Conservation (phyloP, 2,888 invertebrate species). For the Globia sparganii region DNA sequence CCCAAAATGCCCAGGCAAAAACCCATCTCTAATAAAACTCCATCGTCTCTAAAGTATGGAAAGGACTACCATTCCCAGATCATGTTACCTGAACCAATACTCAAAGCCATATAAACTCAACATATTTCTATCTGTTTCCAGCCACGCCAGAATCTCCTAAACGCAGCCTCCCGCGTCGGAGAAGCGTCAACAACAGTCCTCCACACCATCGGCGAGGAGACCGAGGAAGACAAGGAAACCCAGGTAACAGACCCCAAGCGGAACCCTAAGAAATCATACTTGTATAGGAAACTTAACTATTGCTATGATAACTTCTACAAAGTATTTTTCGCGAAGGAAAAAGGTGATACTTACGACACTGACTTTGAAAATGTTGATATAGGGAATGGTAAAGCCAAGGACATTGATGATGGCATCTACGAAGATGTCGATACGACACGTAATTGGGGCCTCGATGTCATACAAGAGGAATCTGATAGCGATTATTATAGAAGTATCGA, state of each 20-base stretch:
- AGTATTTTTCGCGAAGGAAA: conserved; percentile 83
- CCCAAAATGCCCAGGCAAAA: too few relatives aligned
- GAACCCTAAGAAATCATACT: conserved; percentile 79
- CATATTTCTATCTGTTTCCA: conserved; percentile 76
- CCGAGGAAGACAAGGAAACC: conserved; percentile 95
- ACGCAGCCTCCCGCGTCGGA: conserved; percentile 98
- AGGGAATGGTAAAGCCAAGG: conserved; percentile 41
- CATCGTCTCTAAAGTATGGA: neutral
- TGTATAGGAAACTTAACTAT: conserved; percentile 87
- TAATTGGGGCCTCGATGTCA: conserved; percentile 84
- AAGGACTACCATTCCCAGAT: neutral
- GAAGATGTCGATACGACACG: conserved; percentile 82
- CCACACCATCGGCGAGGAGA: conserved; percentile 97
- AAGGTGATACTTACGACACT: conserved; percentile 66
- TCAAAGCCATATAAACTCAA: neutral
- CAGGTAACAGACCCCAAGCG: conserved; percentile 85
- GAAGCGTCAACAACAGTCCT: conserved; percentile 98
- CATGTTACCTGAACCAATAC: neutral
- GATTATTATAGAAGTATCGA: conserved; percentile 88
- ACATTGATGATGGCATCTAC: conserved; percentile 81
- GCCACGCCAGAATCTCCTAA: conserved; percentile 97
- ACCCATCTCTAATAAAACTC: too few relatives aligned
- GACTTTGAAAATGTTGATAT: conserved; percentile 64
- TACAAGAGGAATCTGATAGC: conserved; percentile 88
- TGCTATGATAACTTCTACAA: conserved; percentile 89